Evolutionary conservation across 2,113 vertebrate species (phyloP), one percentile per base, ranked within the genome.

Genomic region (Sceloporus tristichus): DNA sequence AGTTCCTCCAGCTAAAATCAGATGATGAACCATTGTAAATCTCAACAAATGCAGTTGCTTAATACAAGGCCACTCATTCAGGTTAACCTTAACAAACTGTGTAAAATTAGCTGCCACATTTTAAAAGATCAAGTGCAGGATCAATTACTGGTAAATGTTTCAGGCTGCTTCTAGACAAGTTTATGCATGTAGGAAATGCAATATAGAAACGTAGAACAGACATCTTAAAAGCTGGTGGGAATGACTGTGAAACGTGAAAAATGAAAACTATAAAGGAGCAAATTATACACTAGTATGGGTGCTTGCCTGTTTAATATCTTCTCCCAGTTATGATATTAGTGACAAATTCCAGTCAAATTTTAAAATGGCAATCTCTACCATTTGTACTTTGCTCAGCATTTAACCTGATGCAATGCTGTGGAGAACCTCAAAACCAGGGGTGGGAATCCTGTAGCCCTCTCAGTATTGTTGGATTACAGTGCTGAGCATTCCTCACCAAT

Each of bases 11-110:
- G 42, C 65, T 87, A 70, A 70, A 40, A 53, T 38, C 65, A 70
- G 7, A 86, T 70, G 65, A 56, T 56, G 66, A 54, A 54, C 65
- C n/a, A 38, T 86, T n/a, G 16, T 79, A 79, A 86, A 86, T 27
- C 19, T 54, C 65, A 79, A 62, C 70, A 65, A 71, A 21, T 71
- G 4, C 66, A 87, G 53, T 79, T 40, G 77, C 48, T 56, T 65
- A 56, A 29, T 25, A 59, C 16, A 70, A 70, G 14, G 23, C 48
- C 29, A 56, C 74, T 78, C 48, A 54, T 42, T 53, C 38, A 27
- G 11, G 48, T 19, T 66, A 65, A 42, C 23, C 13, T 10, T 48
- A 0, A 4, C 76, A 11, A 19, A 34, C 34, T 23, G 14, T 4
- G 0, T 21, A 82, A 74, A 11, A 4, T 53, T 1, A 48, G 5